Percentiles rank a stretch among this genome's conserved stretches.
These are phyloP conservation scores for Callitettix versicolor DNA, from an alignment of 1,140 invertebrate genomes.

Conservation along the genomic window DNA sequence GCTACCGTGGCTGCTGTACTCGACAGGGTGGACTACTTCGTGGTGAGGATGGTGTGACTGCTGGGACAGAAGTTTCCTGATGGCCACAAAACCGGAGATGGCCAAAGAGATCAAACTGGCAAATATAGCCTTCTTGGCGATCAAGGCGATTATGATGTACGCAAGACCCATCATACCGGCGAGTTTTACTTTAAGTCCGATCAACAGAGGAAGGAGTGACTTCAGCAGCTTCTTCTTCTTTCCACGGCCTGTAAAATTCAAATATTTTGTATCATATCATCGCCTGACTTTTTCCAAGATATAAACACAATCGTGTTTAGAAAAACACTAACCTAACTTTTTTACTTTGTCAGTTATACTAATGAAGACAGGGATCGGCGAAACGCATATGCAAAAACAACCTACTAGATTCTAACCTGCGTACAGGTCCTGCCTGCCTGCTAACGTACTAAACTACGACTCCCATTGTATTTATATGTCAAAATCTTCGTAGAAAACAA, in stretches of 20 bases:
- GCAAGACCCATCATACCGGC: constrained; percentile 41
- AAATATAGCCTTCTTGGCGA: constrained; percentile 55
- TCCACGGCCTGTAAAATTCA: constrained; percentile 38
- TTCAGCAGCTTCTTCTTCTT: constrained; percentile 48
- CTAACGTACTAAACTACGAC: too few species aligned
- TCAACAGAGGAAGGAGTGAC: constrained; percentile 43
- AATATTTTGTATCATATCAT: not conserved
- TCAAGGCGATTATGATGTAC: constrained; percentile 45
- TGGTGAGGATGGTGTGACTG: constrained; percentile 26
- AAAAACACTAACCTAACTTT: too few species aligned
- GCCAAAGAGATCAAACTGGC: constrained; percentile 48
- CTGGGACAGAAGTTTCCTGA: constrained; percentile 38
- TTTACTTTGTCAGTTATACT: too few species aligned
- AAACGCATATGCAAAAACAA: too few species aligned
- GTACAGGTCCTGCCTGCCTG: too few species aligned
- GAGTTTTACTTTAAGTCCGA: constrained; percentile 49
- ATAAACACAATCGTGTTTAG: too few species aligned
- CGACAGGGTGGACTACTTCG: constrained; percentile 22
- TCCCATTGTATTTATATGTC: too few species aligned
- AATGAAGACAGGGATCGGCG: too few species aligned
- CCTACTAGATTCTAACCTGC: too few species aligned
- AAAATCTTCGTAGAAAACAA: too few species aligned
- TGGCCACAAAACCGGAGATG: constrained; percentile 45
- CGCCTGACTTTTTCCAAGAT: not conserved
- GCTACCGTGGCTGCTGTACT: constrained; percentile 20